Percentiles rank a stretch among this genome's conserved stretches.
These are phyloP conservation scores for Cyprinodon diabolis DNA, from an alignment of 2,797 vertebrate genomes.

Conservation along the genomic window DNA sequence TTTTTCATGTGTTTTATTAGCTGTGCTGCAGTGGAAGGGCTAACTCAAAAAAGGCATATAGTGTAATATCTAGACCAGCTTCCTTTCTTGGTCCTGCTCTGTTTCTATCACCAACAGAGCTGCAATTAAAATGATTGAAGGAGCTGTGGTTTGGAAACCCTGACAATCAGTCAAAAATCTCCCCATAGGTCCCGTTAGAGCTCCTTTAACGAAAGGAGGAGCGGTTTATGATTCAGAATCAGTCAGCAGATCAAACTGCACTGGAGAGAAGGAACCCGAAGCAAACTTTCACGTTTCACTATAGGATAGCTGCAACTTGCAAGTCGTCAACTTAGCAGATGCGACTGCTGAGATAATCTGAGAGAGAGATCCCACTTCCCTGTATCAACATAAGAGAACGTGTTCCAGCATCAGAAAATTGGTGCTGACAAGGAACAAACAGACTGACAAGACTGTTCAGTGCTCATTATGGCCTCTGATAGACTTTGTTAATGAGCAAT, in stretches of 20 bases:
- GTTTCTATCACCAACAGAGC: conserved; percentile 13
- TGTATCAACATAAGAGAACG: conserved; percentile 8
- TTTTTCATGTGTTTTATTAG: conserved; percentile 2
- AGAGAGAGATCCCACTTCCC: conserved; percentile 30
- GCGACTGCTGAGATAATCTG: conserved; percentile 20
- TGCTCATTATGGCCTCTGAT: conserved; percentile 48
- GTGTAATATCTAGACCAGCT: conserved; percentile 2
- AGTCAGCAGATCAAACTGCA: conserved; percentile 38
- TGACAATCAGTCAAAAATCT: conserved; percentile 41
- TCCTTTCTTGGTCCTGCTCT: conserved; percentile 12
- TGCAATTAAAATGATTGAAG: conserved; percentile 29
- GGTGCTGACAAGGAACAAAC: conserved; percentile 38
- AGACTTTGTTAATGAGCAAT: conserved; percentile 56
- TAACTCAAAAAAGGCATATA: conserved; percentile 2
- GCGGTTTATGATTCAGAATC: conserved; percentile 44
- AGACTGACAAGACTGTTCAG: conserved; percentile 49
- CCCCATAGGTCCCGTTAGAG: conserved; percentile 32
- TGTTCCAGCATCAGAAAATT: conserved; percentile 17
- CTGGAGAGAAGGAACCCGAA: conserved; percentile 20
- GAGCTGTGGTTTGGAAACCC: conserved; percentile 34
- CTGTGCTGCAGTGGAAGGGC: background rate
- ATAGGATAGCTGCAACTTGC: conserved; percentile 12
- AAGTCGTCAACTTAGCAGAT: conserved; percentile 21
- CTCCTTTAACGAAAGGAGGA: conserved; percentile 47
- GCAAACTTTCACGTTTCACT: conserved; percentile 37